phyloP scores from a whole-genome alignment of 2,888 invertebrate genomes.

The Drosophila emarginata region DNA sequence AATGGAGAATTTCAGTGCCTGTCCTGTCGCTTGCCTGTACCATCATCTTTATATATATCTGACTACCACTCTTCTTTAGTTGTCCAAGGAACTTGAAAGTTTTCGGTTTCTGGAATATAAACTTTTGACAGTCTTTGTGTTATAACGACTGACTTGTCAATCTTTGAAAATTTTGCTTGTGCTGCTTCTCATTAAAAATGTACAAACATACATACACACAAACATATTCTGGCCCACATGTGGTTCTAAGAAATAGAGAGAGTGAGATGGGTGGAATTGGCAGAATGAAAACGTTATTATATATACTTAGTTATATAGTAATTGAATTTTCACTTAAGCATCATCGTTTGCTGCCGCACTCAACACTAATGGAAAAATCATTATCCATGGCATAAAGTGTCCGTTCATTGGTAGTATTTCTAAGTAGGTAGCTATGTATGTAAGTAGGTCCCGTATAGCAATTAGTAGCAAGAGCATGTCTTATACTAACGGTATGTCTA shows the following conservation, averaged over 20 bases:
- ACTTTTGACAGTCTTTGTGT: conserved; percentile 33
- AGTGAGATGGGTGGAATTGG: not conserved
- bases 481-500: not conserved
- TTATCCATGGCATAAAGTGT: conserved; percentile 39
- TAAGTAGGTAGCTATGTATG: not conserved
- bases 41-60: not conserved
- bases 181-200: conserved; percentile 13
- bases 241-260: not conserved
- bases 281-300: conserved; percentile 28
- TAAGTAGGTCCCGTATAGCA: conserved; percentile 11
- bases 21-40: not conserved
- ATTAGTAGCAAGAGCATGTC: not conserved
- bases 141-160: not conserved
- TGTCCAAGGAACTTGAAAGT: conserved; percentile 16
- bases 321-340: conserved; percentile 66
- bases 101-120: not conserved
- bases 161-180: conserved; percentile 9
- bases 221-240: conserved; percentile 2
- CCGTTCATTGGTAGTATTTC: not conserved
- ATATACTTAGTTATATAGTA: conserved; percentile 44
- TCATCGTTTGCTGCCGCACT: conserved; percentile 36
- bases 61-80: not conserved
- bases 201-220: conserved; percentile 2
- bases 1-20: not conserved
- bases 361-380: conserved; percentile 72